Conservation (phyloP, 2,797 vertebrate genomes). For the Valencia hispanica region DNA sequence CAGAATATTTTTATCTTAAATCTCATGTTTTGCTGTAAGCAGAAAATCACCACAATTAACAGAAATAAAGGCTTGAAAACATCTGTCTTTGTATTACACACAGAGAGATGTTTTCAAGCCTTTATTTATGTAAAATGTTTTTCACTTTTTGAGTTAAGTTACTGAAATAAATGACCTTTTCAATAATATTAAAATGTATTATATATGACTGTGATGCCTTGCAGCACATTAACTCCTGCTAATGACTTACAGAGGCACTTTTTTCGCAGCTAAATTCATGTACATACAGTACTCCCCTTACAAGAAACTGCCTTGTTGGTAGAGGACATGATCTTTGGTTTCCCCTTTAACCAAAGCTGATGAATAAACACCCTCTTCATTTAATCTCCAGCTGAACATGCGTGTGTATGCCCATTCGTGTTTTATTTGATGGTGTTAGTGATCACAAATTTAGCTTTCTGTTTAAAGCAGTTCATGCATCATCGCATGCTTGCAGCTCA, state of each 20-base stretch:
- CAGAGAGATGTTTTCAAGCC: too few species aligned
- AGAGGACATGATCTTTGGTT: constrained; percentile 65
- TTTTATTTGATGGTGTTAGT: constrained; percentile 46
- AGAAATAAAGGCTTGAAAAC: background rate
- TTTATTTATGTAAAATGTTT: too few species aligned
- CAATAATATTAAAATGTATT: background rate
- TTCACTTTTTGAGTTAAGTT: too few species aligned
- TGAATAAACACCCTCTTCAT: constrained; percentile 60
- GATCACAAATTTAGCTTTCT: constrained; percentile 36
- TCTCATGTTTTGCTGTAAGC: too few species aligned
- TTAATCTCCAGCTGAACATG: constrained; percentile 52
- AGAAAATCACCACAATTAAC: background rate
- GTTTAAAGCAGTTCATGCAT: constrained; percentile 45
- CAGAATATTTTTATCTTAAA: too few species aligned
- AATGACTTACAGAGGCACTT: constrained; percentile 30
- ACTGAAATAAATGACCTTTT: too few species aligned
- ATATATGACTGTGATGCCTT: background rate
- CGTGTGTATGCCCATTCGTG: constrained; percentile 47
- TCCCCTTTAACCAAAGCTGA: constrained; percentile 45
- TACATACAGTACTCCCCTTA: constrained; percentile 18
- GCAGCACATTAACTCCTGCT: background rate
- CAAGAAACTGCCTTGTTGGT: constrained; percentile 55
- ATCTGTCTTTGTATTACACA: too few species aligned
- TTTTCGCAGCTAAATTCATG: constrained; percentile 11
- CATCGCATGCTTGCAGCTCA: constrained; percentile 21